These are phyloP conservation scores for Rhagonycha fulva DNA, from an alignment of 2,888 invertebrate genomes.

Conservation along the genomic window DNA sequence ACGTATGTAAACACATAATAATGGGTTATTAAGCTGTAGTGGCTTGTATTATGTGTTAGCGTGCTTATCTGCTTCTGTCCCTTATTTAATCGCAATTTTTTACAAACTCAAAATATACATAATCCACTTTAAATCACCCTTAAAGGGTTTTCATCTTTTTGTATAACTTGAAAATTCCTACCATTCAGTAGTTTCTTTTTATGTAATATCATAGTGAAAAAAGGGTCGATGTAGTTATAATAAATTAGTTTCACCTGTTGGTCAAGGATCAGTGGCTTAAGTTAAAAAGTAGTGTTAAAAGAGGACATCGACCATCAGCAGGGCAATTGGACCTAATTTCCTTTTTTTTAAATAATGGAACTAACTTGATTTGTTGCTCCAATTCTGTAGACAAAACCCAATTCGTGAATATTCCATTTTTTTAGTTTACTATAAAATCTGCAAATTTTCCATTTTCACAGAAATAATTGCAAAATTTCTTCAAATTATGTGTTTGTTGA, in stretches of 20 bases:
- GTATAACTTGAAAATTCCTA: neutral
- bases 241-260: neutral
- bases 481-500: neutral
- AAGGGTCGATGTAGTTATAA: neutral
- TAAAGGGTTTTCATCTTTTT: neutral
- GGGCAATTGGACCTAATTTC: too few relatives aligned
- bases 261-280: neutral
- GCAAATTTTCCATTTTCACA: neutral
- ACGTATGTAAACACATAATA: constrained; percentile 28
- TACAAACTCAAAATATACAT: neutral
- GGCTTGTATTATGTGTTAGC: constrained; percentile 20
- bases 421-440: too few relatives aligned
- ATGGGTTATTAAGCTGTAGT: constrained; percentile 23
- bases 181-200: neutral
- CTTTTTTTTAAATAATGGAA: too few relatives aligned
- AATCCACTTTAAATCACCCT: neutral
- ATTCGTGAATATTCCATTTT: too few relatives aligned
- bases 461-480: neutral
- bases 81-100: neutral
- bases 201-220: neutral
- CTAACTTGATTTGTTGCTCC: too few relatives aligned
- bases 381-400: too few relatives aligned
- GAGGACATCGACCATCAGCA: too few relatives aligned
- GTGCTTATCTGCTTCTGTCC: constrained; percentile 18
- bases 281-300: too few relatives aligned